Evolutionary conservation across 1,140 invertebrate species (phyloP), one percentile per base, ranked within the genome.

Genomic region (Chelonus insularis): DNA sequence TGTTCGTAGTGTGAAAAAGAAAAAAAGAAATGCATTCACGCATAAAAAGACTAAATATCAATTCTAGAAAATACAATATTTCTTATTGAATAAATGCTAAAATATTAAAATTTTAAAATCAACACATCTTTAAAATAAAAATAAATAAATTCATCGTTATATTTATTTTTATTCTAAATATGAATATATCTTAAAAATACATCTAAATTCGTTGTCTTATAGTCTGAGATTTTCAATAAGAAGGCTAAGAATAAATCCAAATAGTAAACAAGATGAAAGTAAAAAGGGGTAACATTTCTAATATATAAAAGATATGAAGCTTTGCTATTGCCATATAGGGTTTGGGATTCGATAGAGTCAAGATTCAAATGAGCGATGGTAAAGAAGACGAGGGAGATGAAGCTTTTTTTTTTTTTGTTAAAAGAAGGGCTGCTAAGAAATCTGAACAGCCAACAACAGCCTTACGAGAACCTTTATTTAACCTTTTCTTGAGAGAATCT

Each of bases 251-350:
- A 75, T 76, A 77, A 78, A 80, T 78, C 78, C 78, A 79, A 79
- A 80, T 69, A 74, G 78, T 78, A 80, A 79, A 80, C 75, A 72
- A 66, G 67, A 65, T 54, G 52, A 64, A 56, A 37, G 56, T 34
- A 56, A 43, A 57, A 51, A 11, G 62, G 60, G 62, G 66, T 66
- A 70, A 72, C 72, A 76, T 75, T 77, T 74, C 71, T 77, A 76
- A 77, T 79, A 75, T 78, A 79, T 78, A 80, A 80, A 79, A 79
- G 77, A 80, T 80, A 77, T 78, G 76, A 78, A 73, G 69, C n/a
- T 62, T 12, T 29, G 18, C 34, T 55, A 21, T 37, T 29, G 8
- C 41, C 21, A 11, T 32, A 18, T 41, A 37, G 60, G 52, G 63
- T 61, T 56, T 39, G 55, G 39, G 60, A 48, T 65, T 68, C 67